phyloP scores from a whole-genome alignment of 2,888 invertebrate species.

The Lasioglossum marginatum region DNA sequence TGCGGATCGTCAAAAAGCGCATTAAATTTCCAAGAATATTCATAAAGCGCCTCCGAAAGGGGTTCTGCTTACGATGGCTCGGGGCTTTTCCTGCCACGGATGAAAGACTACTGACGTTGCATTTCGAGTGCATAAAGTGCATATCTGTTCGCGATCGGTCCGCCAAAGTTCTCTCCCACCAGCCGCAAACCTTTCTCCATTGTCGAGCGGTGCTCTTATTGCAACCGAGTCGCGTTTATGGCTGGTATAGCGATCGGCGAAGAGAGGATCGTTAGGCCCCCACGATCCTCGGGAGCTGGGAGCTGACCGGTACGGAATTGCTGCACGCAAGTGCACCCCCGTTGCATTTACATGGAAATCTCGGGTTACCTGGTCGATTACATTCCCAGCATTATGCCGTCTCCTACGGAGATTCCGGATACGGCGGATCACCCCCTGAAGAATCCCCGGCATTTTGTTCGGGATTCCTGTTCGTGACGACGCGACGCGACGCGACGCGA shows the following conservation, averaged over 20 bases:
- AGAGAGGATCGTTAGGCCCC: conserved; percentile 60
- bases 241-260: background rate
- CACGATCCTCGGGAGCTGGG: conserved; percentile 38
- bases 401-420: conserved; percentile 40
- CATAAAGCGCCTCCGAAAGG: conserved; percentile 50
- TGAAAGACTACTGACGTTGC: conserved; percentile 66
- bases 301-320: conserved; percentile 64
- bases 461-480: background rate
- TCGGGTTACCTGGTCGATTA: conserved; percentile 59
- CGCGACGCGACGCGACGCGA: too few relatives aligned
- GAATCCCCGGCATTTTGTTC: conserved; percentile 55
- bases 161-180: background rate
- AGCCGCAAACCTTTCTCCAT: background rate
- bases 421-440: conserved; percentile 42
- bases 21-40: conserved; percentile 61
- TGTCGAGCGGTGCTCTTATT: background rate
- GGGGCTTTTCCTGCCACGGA: conserved; percentile 48
- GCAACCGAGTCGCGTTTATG: background rate
- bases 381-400: conserved; percentile 65
- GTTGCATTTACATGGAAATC: conserved; percentile 72
- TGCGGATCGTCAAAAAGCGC: conserved; percentile 53
- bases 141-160: background rate
- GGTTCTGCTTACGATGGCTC: conserved; percentile 29
- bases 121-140: conserved; percentile 31
- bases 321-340: conserved; percentile 40